A percentile compares a stretch with the other conserved stretches of the same genome.
Evolutionary conservation across 2,797 vertebrate genomes (phyloP).

Genomic region (Myoxocephalus aenaeus): DNA sequence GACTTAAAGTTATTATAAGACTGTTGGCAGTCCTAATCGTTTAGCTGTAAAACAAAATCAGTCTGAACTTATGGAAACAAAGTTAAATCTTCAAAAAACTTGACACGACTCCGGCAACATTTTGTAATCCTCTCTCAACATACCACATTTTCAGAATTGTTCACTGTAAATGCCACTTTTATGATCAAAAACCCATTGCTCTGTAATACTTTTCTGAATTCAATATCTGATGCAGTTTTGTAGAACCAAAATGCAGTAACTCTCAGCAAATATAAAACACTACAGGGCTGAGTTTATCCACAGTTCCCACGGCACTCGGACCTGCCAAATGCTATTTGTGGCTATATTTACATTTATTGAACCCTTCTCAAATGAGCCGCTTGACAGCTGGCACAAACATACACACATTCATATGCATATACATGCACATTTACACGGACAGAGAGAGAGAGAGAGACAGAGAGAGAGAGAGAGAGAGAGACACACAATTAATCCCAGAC

Average conservation of each 20-base stretch:
- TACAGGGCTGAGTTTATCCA: conserved; percentile 6
- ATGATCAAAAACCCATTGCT: neutral
- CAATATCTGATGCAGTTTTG: neutral
- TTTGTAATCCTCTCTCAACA: neutral
- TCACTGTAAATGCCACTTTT: neutral
- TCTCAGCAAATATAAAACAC: neutral
- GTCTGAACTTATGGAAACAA: conserved; percentile 11
- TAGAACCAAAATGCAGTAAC: neutral
- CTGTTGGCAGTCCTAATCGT: neutral
- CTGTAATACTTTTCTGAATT: neutral
- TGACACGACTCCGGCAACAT: neutral
- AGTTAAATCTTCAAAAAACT: neutral
- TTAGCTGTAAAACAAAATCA: conserved; percentile 24
- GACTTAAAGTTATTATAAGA: conserved; percentile 28
- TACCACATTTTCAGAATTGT: neutral
- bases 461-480: neutral
- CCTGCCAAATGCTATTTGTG: conserved; percentile 27
- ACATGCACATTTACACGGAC: neutral
- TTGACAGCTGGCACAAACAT: conserved; percentile 25
- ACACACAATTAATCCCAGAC: conserved; percentile 12
- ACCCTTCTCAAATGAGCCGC: conserved; percentile 38
- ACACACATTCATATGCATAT: conserved; percentile 20
- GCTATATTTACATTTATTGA: conserved; percentile 23
- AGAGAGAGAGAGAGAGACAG: neutral
- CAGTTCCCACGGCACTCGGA: conserved; percentile 15